Percentiles rank a stretch among this genome's conserved stretches.
These are phyloP conservation scores for Panzeria rudis DNA, from an alignment of 2,888 invertebrate genomes.

Conservation along the genomic window DNA sequence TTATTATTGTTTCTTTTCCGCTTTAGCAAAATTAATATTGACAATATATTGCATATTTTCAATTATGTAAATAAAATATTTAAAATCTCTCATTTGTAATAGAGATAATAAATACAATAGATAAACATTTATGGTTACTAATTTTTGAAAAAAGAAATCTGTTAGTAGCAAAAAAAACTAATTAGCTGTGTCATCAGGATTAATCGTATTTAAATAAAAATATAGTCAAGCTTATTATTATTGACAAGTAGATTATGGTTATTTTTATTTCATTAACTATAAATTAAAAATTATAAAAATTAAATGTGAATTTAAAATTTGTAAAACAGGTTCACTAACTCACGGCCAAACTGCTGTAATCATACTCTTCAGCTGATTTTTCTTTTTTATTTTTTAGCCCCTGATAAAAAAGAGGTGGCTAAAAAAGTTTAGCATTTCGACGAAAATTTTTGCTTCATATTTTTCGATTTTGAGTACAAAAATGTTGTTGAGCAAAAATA, in stretches of 20 bases:
- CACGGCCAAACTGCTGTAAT: too few relatives aligned
- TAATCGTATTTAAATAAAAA: not conserved
- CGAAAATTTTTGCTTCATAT: too few relatives aligned
- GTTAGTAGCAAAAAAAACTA: slow-evolving; percentile 11
- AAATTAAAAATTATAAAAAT: not conserved
- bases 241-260: slow-evolving; percentile 31
- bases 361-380: too few relatives aligned
- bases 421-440: too few relatives aligned
- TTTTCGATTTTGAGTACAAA: too few relatives aligned
- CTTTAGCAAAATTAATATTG: slow-evolving; percentile 23
- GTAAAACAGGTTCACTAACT: not conserved
- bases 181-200: slow-evolving; percentile 24
- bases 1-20: slow-evolving; percentile 32
- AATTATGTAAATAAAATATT: slow-evolving; percentile 3
- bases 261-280: not conserved
- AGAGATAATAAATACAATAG: not conserved
- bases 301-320: not conserved
- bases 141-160: not conserved
- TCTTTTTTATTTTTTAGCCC: too few relatives aligned
- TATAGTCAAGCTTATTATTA: slow-evolving; percentile 5
- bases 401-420: too few relatives aligned
- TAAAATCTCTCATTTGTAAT: slow-evolving; percentile 11
- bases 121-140: slow-evolving; percentile 3
- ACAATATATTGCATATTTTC: slow-evolving; percentile 29
- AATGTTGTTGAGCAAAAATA: too few relatives aligned